Percentiles rank a stretch among this genome's conserved stretches.
phyloP scores from a whole-genome alignment of 2,797 vertebrate species.

The Hybognathus amarus region DNA sequence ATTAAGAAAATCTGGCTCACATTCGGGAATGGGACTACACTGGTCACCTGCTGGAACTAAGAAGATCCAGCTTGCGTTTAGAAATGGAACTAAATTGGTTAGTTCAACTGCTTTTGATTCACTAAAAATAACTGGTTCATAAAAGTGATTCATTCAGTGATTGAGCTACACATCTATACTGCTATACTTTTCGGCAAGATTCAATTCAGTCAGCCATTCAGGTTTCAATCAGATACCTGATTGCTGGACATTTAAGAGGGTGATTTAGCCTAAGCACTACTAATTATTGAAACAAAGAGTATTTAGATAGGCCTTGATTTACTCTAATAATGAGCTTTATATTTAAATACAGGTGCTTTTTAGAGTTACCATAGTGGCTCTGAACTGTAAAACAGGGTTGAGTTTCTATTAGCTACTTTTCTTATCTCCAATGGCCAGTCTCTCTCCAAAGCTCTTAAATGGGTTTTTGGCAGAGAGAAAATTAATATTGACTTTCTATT shows the following conservation, averaged over 20 bases:
- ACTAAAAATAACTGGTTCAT: background rate
- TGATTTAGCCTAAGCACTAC: background rate
- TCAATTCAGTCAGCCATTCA: background rate
- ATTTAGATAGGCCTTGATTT: background rate
- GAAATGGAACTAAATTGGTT: background rate
- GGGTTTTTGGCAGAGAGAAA: slow-evolving; percentile 38
- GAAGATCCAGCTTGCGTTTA: background rate
- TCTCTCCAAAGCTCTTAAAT: slow-evolving; percentile 27
- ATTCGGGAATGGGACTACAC: background rate
- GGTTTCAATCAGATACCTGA: background rate
- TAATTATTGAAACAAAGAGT: background rate
- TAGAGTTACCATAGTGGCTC: background rate
- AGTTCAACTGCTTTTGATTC: background rate
- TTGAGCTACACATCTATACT: background rate
- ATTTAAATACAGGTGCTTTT: background rate
- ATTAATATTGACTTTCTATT: slow-evolving; percentile 53
- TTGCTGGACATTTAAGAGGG: background rate
- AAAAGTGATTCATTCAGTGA: background rate
- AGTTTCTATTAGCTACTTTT: slow-evolving; percentile 32
- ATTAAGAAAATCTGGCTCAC: background rate
- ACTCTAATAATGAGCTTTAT: slow-evolving; percentile 5
- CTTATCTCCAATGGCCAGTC: slow-evolving; percentile 25
- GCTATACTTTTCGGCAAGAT: background rate
- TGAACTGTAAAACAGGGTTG: slow-evolving; percentile 39
- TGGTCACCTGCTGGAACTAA: background rate